Base-by-base conservation (phyloP, 2,797 vertebrate species). In the Perodicticus potto region DNA sequence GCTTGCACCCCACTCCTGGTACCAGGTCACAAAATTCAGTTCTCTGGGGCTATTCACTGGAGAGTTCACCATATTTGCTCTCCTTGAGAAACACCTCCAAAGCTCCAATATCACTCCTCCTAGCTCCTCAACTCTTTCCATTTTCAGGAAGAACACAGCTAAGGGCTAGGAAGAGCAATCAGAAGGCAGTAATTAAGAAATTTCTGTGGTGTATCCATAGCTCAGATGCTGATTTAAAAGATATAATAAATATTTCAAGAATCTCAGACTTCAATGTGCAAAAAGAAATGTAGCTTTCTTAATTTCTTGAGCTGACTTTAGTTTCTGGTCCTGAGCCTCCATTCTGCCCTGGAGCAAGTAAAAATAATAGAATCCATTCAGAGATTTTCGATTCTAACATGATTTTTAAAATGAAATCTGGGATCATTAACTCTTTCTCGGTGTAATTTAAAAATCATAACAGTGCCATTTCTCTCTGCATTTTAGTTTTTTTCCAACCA, bases 221-320 rank as follows among this genome's bases (percentile, higher is more conserved):
- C 32, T 88, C 34, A 32, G 78, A 91, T 74, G 37, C 49, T 49
- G 10, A 91, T 10, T 57, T 85, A 88, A 87, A 13, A 67, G 32
- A 4, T 22, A 49, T 13, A 61, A 84, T 74, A 70, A 84, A 74
- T 69, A 84, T 80, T 70, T 91, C 57, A 94, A 88, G 67, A 96
- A 84, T 45, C 40, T 5, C 14, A 59, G 17, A 29, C 74, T 91
- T 80, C 34, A 12, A 16, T 55, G 83, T 53, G 70, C 40, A 61
- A 92, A 81, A 55, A 70, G 67, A n/a, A 49, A 85, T 6, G 59
- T 53, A 45, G 5, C 73, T 81, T 78, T 86, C 82, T 92, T 92
- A 83, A 95, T 92, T 90, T 77, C 55, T 55, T 59, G n/a, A 29
- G 70, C 55, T 78, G 74, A 82, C 67, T 86, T 94, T 92, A 72